Evolutionary conservation across 2,888 invertebrate genomes (phyloP), one percentile per base, ranked within the genome.

Genomic region (Phalera bucephala): DNA sequence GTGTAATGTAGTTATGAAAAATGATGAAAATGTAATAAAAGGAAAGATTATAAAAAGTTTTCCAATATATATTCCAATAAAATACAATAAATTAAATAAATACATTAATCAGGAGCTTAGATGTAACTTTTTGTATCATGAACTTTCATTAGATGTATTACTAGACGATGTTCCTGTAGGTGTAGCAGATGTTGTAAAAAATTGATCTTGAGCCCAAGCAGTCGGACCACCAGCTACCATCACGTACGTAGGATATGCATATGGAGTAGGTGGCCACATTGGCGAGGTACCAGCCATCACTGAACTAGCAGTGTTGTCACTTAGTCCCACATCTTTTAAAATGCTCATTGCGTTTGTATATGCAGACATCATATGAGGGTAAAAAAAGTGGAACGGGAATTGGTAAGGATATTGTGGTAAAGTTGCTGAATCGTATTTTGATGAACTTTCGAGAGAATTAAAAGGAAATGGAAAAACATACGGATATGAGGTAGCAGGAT

Each of bases 201-300:
- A 46, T 57, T 76, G 74, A 12, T 49, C 54, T 31, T 77, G 75
- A 1, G 65, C 48, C 84, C 85, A 87, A 1, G 75, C 46, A 33
- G 54, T 67, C 3, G 88, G 86, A 41, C 83, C 82, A n/a, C n/a
- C n/a, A n/a, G n/a, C n/a, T 28, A 87, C 63, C 80, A 85, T 80
- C 7, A 88, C 62, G 35, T 87, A 88, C 58, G 78, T 76, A 1
- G 88, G 81, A 49, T 85, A 86, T 2, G 71, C 52, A 23, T 77
- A 78, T 1, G 76, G 56, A 26, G 74, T 49, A 31, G 71, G 57
- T 1, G 82, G 68, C 83, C 85, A 86, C 37, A 62, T 62, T 0
- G 78, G 68, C 28, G 80, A 48, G 25, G 70, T 29, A 27, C 71
- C 64, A 3, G 69, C 38, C 40, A 71, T 47, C 1, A 58, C 57